Percentiles rank a stretch among this genome's conserved stretches.
These are phyloP conservation scores for Scomber scombrus DNA, from an alignment of 2,113 vertebrate species.

Conservation along the genomic window DNA sequence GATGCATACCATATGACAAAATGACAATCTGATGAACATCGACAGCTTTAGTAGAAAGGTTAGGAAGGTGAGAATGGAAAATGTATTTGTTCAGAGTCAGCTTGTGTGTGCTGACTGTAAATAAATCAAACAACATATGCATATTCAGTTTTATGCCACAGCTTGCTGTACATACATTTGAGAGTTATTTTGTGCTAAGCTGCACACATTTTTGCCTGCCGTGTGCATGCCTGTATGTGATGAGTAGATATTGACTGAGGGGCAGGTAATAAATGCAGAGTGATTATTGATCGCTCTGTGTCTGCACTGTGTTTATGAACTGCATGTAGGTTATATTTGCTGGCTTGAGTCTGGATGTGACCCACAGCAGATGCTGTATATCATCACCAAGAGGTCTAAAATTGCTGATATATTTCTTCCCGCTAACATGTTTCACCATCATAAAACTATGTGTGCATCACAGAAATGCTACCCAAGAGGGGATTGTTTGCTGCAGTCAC, in stretches of 20 bases:
- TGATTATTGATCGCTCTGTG: constrained; percentile 63
- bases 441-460: constrained; percentile 11
- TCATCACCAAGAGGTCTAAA: constrained; percentile 25
- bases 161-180: too few species aligned
- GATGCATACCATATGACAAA: not conserved
- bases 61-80: not conserved
- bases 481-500: constrained; percentile 14
- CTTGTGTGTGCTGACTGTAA: constrained; percentile 2
- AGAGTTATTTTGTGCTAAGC: not conserved
- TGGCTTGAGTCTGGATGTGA: constrained; percentile 15
- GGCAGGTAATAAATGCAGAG: constrained; percentile 56
- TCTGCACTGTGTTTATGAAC: constrained; percentile 39
- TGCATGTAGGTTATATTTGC: constrained; percentile 42
- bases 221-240: constrained; percentile 9
- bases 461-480: constrained; percentile 14
- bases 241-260: constrained; percentile 50
- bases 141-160: not conserved
- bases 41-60: not conserved
- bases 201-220: not conserved
- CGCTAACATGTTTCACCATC: not conserved
- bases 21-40: not conserved
- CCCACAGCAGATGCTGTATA: not conserved
- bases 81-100: too few species aligned
- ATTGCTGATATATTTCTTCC: constrained; percentile 8
- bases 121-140: constrained; percentile 2